These are phyloP conservation scores for Thaleichthys pacificus DNA, from an alignment of 2,797 vertebrate species.

Conservation along the genomic window DNA sequence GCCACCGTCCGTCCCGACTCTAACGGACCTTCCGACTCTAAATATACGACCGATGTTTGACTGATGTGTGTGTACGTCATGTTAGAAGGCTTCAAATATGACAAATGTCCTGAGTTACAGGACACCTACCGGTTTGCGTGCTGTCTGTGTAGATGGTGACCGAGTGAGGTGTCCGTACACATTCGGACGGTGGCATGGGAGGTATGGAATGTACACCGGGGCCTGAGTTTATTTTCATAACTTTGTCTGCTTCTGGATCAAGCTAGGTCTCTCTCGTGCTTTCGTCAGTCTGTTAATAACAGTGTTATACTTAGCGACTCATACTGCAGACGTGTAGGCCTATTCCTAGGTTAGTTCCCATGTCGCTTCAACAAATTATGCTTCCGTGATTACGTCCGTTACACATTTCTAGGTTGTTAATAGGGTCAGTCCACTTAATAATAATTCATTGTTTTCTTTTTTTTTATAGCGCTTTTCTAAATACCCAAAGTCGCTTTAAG, in stretches of 20 bases:
- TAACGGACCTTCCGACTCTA: not conserved
- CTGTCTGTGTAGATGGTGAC: not conserved
- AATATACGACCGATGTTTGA: not conserved
- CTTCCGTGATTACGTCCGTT: too few species aligned
- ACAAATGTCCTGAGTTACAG: not conserved
- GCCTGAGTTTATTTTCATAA: constrained; percentile 45
- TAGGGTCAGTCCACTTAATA: not conserved
- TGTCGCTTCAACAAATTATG: too few species aligned
- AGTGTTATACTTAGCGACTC: not conserved
- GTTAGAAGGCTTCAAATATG: not conserved
- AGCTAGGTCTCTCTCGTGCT: not conserved
- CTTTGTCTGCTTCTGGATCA: constrained; percentile 26
- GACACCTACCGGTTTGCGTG: not conserved
- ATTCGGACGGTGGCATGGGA: constrained; percentile 30
- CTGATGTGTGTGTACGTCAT: constrained; percentile 7
- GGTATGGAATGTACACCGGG: constrained; percentile 36
- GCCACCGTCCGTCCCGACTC: not conserved
- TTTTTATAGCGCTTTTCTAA: too few species aligned
- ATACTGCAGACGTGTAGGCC: not conserved
- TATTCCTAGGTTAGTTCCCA: too few species aligned
- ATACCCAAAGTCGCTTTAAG: too few species aligned
- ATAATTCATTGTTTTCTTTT: too few species aligned
- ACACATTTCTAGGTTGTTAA: not conserved
- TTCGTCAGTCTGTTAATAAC: not conserved
- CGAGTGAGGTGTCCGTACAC: constrained; percentile 5